These are phyloP conservation scores for Peromyscus maniculatus DNA, from an alignment of 2,113 vertebrate species.

Conservation along the genomic window DNA sequence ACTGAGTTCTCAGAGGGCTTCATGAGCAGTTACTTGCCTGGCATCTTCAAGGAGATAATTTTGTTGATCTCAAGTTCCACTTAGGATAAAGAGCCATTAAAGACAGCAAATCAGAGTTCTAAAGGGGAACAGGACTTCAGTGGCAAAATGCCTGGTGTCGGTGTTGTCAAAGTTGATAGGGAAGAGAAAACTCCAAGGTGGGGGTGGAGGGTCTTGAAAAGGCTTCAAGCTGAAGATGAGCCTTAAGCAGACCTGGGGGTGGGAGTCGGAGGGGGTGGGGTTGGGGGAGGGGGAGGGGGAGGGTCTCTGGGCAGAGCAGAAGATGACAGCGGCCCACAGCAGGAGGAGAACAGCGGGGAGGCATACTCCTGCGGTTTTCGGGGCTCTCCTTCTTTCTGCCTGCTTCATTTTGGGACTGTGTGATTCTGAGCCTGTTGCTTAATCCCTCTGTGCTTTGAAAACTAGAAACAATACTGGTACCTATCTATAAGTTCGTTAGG, in stretches of 20 bases:
- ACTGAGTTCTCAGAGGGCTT: neutral
- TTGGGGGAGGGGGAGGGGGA: neutral
- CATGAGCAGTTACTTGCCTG: neutral
- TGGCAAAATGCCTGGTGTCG: neutral
- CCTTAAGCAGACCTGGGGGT: neutral
- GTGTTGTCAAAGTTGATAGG: neutral
- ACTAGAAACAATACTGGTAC: neutral
- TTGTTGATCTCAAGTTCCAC: neutral
- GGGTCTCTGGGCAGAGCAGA: neutral
- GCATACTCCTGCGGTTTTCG: neutral
- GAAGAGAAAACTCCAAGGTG: neutral
- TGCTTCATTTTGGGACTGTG: neutral
- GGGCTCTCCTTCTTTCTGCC: neutral
- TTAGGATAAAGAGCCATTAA: neutral
- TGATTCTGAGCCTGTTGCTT: neutral
- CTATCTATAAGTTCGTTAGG: neutral
- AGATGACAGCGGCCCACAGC: neutral
- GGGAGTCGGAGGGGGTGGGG: neutral
- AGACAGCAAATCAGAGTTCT: neutral
- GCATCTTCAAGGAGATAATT: neutral
- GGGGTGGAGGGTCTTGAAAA: neutral
- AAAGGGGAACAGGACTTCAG: neutral
- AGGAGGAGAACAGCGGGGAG: neutral
- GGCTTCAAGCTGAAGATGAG: neutral
- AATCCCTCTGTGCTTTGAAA: slow-evolving; percentile 24